Base-by-base conservation (phyloP, 1,140 invertebrate species). In the Cotesia vestalis region DNA sequence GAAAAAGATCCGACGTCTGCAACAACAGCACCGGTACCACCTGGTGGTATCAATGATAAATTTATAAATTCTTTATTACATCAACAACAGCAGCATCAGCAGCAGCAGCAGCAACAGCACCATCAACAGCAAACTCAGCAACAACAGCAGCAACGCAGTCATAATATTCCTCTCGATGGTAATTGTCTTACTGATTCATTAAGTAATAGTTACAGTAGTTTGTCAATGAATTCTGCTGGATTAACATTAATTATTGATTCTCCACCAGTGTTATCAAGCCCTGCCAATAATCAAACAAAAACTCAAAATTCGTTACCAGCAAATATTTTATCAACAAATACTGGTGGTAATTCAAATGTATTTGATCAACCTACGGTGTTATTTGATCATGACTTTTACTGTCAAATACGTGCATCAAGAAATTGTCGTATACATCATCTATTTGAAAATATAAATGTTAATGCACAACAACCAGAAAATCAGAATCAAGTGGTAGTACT, bases 1-100 rank as follows among this genome's bases (percentile, higher is more conserved):
- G 94, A 95, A 76, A 93, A 91, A 73, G 91, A 91, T 52, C 81
- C 86, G 4, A 91, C 90, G 11, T 84, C 88, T 20, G 89, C 90
- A 4, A 80, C 80, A 17, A 83, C 87, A 68, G 87, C 88, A 12
- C 79, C 85, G 59, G 83, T 85, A 20, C 79, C 84, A 1, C 75
- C 83, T 40, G 82, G 78, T 40, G 82, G 78, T 59, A 86, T 82
- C 38, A 86, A 84, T 72, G 80, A 86, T 78, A 89, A 80, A 78
- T 76, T 80, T 27, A 71, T 74, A 73, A 89, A 80, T 79, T 86
- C 64, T 3, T 36, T 74, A 77, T 78, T 75, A 75, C 79, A 84
- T 77, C 88, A 84, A 75, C 88, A 76, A 67, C 87, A 83, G 68
- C 75, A 84, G 34, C 79, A 79, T 69, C 79, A 83, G 5, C 40